phyloP scores from a whole-genome alignment of 1,140 invertebrate species.

The Maconellicoccus hirsutus region DNA sequence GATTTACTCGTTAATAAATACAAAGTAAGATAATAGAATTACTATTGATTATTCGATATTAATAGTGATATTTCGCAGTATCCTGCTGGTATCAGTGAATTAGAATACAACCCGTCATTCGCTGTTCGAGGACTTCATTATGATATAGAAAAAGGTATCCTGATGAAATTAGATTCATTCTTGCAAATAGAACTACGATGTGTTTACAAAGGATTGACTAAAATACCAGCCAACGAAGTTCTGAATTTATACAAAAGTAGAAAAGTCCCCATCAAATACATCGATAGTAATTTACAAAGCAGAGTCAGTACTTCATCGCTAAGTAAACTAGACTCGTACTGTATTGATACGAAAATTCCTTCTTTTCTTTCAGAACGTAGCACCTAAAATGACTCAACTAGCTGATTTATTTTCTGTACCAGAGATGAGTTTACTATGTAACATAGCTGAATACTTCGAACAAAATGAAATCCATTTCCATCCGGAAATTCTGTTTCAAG shows the following conservation, averaged over 20 bases:
- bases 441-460: constrained; percentile 87
- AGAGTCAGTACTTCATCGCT: constrained; percentile 24
- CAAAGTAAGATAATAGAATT: constrained; percentile 49
- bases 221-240: constrained; percentile 74
- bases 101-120: constrained; percentile 80
- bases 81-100: constrained; percentile 65
- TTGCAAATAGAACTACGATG: constrained; percentile 90
- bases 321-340: neutral
- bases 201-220: constrained; percentile 78
- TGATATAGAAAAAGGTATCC: constrained; percentile 88
- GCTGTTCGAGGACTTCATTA: constrained; percentile 90
- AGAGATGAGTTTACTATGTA: constrained; percentile 85
- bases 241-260: constrained; percentile 73
- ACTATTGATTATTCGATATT: neutral
- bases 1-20: constrained; percentile 76
- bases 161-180: constrained; percentile 92
- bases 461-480: constrained; percentile 83
- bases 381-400: constrained; percentile 81
- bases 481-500: constrained; percentile 89
- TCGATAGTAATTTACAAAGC: constrained; percentile 40
- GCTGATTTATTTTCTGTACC: constrained; percentile 96
- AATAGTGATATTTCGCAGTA: constrained; percentile 52
- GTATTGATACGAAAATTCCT: neutral
- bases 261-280: constrained; percentile 69
- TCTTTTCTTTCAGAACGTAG: constrained; percentile 45